These are phyloP conservation scores for Trichonephila clavata DNA, from an alignment of 1,140 invertebrate genomes.

Conservation along the genomic window DNA sequence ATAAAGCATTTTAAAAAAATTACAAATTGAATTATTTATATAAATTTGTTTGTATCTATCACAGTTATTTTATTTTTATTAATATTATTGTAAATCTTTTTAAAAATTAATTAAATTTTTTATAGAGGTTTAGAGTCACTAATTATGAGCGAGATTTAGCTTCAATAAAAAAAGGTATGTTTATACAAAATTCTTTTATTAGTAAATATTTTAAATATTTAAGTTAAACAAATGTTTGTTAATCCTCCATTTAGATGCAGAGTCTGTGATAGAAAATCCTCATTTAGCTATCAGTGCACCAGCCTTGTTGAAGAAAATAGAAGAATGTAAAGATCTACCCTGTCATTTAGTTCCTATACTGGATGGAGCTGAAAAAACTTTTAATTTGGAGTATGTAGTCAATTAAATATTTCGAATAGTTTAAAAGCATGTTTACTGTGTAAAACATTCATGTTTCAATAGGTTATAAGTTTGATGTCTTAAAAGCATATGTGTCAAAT, in stretches of 20 bases:
- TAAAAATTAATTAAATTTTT: background rate
- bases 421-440: too few species aligned
- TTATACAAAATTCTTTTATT: background rate
- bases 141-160: conserved; percentile 42
- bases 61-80: too few species aligned
- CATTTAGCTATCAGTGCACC: conserved; percentile 68
- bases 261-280: conserved; percentile 67
- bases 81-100: background rate
- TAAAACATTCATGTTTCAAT: too few species aligned
- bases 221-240: background rate
- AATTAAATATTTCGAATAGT: too few species aligned
- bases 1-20: too few species aligned
- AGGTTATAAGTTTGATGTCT: too few species aligned
- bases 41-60: too few species aligned
- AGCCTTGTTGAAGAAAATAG: conserved; percentile 67
- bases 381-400: conserved; percentile 20
- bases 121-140: conserved; percentile 40
- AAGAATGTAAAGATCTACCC: conserved; percentile 52
- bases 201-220: background rate
- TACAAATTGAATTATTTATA: too few species aligned
- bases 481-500: too few species aligned
- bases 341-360: conserved; percentile 44
- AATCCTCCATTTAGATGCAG: conserved; percentile 53
- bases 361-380: background rate
- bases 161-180: conserved; percentile 61